A percentile compares a stretch with the other conserved stretches of the same genome.
Evolutionary conservation across 2,888 invertebrate genomes (phyloP).

Genomic region (Drosophila melanosoma): DNA sequence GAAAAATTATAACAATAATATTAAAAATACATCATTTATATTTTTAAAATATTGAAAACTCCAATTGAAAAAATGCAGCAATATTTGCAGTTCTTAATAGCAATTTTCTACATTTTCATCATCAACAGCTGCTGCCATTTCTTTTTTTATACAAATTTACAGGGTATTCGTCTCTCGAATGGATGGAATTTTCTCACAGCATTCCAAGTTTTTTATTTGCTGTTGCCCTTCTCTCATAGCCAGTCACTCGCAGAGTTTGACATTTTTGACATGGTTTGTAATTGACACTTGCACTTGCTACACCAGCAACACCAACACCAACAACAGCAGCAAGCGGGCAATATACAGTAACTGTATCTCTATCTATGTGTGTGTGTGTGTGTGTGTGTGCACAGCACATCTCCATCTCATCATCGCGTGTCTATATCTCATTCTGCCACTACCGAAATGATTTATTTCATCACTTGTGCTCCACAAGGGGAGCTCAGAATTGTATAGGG

Average conservation of each 20-base stretch:
- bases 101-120: background rate
- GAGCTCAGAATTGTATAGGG: slow-evolving; percentile 9
- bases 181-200: background rate
- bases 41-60: background rate
- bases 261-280: slow-evolving; percentile 83
- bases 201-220: slow-evolving; percentile 5
- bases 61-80: background rate
- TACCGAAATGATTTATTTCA: slow-evolving; percentile 82
- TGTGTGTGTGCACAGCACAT: slow-evolving; percentile 33
- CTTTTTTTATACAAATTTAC: background rate
- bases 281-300: slow-evolving; percentile 82
- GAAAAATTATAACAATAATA: background rate
- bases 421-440: slow-evolving; percentile 50
- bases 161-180: slow-evolving; percentile 35
- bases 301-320: slow-evolving; percentile 39
- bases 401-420: slow-evolving; percentile 69
- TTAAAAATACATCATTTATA: background rate
- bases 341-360: slow-evolving; percentile 27
- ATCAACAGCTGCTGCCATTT: background rate
- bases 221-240: slow-evolving; percentile 41
- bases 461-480: slow-evolving; percentile 67
- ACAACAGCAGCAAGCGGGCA: slow-evolving; percentile 7
- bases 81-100: background rate
- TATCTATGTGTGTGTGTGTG: background rate
- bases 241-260: slow-evolving; percentile 78